Percentiles rank a stretch among this genome's conserved stretches.
These are phyloP conservation scores for Leptoclinus maculatus DNA, from an alignment of 2,797 vertebrate genomes.

Conservation along the genomic window DNA sequence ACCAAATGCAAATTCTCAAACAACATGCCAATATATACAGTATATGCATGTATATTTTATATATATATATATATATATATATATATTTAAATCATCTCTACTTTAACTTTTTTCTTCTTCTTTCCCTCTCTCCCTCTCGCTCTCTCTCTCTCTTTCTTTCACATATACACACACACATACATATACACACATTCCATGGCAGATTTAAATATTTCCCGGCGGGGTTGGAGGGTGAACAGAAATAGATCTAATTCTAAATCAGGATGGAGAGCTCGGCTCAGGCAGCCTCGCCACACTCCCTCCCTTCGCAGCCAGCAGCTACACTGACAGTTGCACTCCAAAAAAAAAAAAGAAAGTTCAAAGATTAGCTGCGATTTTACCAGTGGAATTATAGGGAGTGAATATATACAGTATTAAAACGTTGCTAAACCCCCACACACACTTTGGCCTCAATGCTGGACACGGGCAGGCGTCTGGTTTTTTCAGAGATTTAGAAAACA, in stretches of 20 bases:
- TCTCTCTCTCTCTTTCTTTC: background rate
- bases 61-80: conserved; percentile 28
- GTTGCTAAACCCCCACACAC: conserved; percentile 12
- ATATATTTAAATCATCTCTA: conserved; percentile 17
- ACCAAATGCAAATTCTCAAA: conserved; percentile 40
- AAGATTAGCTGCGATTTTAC: conserved; percentile 46
- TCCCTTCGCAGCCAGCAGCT: conserved; percentile 53
- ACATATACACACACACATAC: conserved; percentile 27
- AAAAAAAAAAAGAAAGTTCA: conserved; percentile 56
- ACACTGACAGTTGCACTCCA: conserved; percentile 33
- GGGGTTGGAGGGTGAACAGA: conserved; percentile 77
- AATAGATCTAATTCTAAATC: conserved; percentile 85
- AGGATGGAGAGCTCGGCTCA: conserved; percentile 72
- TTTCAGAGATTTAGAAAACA: conserved; percentile 10
- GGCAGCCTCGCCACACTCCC: conserved; percentile 36
- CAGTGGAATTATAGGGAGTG: conserved; percentile 15
- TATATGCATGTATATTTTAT: conserved; percentile 23
- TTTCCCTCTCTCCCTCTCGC: background rate
- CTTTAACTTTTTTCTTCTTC: conserved; percentile 8
- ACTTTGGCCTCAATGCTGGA: conserved; percentile 12
- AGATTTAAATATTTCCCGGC: conserved; percentile 81
- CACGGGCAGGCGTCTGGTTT: conserved; percentile 10
- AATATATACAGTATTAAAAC: conserved; percentile 22
- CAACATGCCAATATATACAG: conserved; percentile 16
- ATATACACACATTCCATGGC: conserved; percentile 61